Evolutionary conservation across 2,113 vertebrate genomes (phyloP).

Genomic region (Cavia porcellus): DNA sequence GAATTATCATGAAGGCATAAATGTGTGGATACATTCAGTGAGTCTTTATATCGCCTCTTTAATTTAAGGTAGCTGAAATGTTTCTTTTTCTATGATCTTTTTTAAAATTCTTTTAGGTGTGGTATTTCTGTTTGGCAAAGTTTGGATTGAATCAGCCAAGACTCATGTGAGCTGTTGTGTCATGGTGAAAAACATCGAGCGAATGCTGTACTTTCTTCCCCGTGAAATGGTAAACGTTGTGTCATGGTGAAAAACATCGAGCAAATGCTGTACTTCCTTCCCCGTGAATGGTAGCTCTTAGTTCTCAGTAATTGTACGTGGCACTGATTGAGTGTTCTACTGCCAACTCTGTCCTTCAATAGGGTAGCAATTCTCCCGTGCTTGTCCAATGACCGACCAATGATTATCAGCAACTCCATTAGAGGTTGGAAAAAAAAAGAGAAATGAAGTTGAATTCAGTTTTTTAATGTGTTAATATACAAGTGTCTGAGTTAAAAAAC

Average conservation of each 20-base stretch:
- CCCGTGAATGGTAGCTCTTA: constrained; percentile 90
- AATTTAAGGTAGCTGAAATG: constrained; percentile 21
- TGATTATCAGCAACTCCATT: constrained; percentile 25
- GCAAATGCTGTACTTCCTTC: constrained; percentile 95
- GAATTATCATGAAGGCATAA: background rate
- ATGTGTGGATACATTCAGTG: background rate
- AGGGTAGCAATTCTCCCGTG: constrained; percentile 8
- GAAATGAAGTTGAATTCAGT: constrained; percentile 50
- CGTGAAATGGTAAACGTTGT: constrained; percentile 93
- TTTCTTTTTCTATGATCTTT: constrained; percentile 57
- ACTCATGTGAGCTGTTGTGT: constrained; percentile 97
- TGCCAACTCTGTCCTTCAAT: background rate
- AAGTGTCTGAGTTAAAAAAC: constrained; percentile 26
- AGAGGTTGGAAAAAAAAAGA: constrained; percentile 45
- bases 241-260: constrained; percentile 97
- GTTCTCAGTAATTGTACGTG: background rate
- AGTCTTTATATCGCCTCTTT: constrained; percentile 48
- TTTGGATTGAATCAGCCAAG: constrained; percentile 95
- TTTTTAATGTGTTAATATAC: constrained; percentile 32
- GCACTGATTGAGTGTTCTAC: background rate
- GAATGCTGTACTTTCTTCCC: constrained; percentile 95
- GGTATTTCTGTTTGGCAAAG: constrained; percentile 98
- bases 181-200: constrained; percentile 96
- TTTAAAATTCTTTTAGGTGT: constrained; percentile 89
- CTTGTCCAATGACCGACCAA: background rate